Evolutionary conservation across 1,140 invertebrate genomes (phyloP).

Genomic region (Brachionus paranguensis): DNA sequence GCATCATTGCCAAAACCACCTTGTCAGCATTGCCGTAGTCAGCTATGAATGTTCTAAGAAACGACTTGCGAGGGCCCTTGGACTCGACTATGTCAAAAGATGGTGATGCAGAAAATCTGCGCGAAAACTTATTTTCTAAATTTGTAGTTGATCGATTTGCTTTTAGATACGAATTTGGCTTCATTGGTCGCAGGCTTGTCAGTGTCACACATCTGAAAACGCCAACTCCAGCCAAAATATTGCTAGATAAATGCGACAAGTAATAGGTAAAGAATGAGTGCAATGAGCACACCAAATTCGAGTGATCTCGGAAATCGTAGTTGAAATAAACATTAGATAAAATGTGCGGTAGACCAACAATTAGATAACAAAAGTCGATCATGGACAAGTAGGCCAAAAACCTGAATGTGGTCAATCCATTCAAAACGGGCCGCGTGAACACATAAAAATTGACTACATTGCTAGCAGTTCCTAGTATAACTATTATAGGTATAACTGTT

Average conservation of each 20-base stretch:
- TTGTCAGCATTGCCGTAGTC: slow-evolving; percentile 26
- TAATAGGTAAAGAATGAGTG: slow-evolving; percentile 38
- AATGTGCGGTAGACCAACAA: slow-evolving; percentile 2
- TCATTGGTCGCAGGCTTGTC: neutral
- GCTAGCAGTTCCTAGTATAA: neutral
- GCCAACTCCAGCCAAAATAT: slow-evolving; percentile 13
- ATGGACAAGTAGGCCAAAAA: slow-evolving; percentile 39
- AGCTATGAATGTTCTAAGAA: neutral
- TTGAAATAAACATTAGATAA: slow-evolving; percentile 2
- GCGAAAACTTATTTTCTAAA: neutral
- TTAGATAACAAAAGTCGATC: slow-evolving; percentile 13
- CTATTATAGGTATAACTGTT: neutral
- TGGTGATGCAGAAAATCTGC: neutral
- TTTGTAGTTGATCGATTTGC: neutral
- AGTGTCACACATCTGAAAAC: slow-evolving; percentile 38
- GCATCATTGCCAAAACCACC: slow-evolving; percentile 2
- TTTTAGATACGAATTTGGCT: neutral
- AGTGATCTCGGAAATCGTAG: slow-evolving; percentile 20
- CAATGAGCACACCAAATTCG: slow-evolving; percentile 2
- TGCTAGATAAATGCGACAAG: slow-evolving; percentile 33
- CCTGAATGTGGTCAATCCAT: slow-evolving; percentile 16
- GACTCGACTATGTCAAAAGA: neutral
- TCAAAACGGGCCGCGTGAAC: neutral
- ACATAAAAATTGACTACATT: slow-evolving; percentile 23
- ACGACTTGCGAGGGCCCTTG: neutral